Percentiles rank a stretch among this genome's conserved stretches.
phyloP scores from a whole-genome alignment of 2,888 invertebrate genomes.

The Drosophila gaucha region DNA sequence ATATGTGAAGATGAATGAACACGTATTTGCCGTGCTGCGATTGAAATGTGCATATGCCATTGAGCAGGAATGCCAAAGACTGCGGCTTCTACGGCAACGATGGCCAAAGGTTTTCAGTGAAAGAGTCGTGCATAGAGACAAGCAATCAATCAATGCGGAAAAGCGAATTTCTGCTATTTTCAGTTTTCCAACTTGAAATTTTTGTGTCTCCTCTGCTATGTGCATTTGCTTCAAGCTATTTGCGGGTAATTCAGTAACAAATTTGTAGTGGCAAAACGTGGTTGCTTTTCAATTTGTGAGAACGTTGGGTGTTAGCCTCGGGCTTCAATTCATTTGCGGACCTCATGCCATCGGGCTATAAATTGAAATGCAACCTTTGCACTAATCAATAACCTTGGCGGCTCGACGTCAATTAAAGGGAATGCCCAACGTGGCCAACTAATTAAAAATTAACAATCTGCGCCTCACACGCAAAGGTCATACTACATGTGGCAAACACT shows the following conservation, averaged over 20 bases:
- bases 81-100: not conserved
- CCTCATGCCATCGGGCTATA: slow-evolving; percentile 53
- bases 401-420: slow-evolving; percentile 38
- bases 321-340: slow-evolving; percentile 23
- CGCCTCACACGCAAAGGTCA: slow-evolving; percentile 76
- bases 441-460: slow-evolving; percentile 79
- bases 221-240: slow-evolving; percentile 18
- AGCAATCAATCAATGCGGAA: slow-evolving; percentile 60
- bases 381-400: slow-evolving; percentile 64
- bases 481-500: slow-evolving; percentile 24
- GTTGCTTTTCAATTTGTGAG: slow-evolving; percentile 28
- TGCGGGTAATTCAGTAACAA: slow-evolving; percentile 14
- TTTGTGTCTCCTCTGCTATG: slow-evolving; percentile 1
- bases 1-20: slow-evolving; percentile 1
- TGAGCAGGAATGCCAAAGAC: slow-evolving; percentile 17
- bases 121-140: not conserved
- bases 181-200: slow-evolving; percentile 16
- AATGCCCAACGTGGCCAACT: slow-evolving; percentile 42
- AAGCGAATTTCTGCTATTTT: slow-evolving; percentile 22
- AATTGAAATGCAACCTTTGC: slow-evolving; percentile 77
- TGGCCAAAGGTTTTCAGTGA: not conserved
- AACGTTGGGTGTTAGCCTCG: slow-evolving; percentile 19
- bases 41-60: slow-evolving; percentile 59
- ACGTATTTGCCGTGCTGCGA: slow-evolving; percentile 42
- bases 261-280: slow-evolving; percentile 3